Evolutionary conservation across 2,797 vertebrate genomes (phyloP).

Genomic region (Coranthus polyacanthus): DNA sequence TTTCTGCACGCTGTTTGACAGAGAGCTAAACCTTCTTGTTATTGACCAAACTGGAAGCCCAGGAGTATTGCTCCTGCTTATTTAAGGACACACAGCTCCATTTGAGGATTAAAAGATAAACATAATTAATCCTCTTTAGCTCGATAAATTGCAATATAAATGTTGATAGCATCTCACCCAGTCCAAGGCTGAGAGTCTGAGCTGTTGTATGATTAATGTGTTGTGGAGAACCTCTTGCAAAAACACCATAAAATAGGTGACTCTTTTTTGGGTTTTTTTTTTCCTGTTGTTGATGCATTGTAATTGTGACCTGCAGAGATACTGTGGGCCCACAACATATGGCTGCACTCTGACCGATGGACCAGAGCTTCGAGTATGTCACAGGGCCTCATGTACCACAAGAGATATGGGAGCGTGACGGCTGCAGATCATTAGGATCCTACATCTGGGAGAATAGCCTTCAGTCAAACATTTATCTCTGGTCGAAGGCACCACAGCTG

Average conservation of each 20-base stretch:
- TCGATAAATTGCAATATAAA: conserved; percentile 70
- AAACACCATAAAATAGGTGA: conserved; percentile 25
- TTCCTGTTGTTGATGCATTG: neutral
- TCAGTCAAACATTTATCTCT: conserved; percentile 84
- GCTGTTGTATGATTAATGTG: conserved; percentile 49
- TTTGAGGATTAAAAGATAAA: conserved; percentile 79
- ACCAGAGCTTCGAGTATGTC: conserved; percentile 61
- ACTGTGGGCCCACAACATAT: conserved; percentile 39
- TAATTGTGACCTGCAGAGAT: conserved; percentile 66
- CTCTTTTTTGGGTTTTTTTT: conserved; percentile 8
- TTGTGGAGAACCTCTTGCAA: conserved; percentile 33
- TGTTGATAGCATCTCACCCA: conserved; percentile 55
- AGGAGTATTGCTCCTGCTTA: conserved; percentile 53
- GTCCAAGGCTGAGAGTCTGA: conserved; percentile 28
- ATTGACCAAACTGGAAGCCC: conserved; percentile 61
- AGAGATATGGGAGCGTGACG: conserved; percentile 78
- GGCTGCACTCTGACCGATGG: conserved; percentile 70
- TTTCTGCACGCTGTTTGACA: conserved; percentile 50
- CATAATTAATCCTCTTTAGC: conserved; percentile 78
- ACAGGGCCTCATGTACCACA: conserved; percentile 75
- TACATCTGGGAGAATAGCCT: conserved; percentile 76
- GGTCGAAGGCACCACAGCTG: conserved; percentile 51
- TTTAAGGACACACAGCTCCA: conserved; percentile 51
- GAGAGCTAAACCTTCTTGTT: conserved; percentile 55
- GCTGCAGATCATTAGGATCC: conserved; percentile 80